Evolutionary conservation across 2,113 vertebrate species (phyloP), one percentile per base, ranked within the genome.

Genomic region (Tragelaphus buxtoni): DNA sequence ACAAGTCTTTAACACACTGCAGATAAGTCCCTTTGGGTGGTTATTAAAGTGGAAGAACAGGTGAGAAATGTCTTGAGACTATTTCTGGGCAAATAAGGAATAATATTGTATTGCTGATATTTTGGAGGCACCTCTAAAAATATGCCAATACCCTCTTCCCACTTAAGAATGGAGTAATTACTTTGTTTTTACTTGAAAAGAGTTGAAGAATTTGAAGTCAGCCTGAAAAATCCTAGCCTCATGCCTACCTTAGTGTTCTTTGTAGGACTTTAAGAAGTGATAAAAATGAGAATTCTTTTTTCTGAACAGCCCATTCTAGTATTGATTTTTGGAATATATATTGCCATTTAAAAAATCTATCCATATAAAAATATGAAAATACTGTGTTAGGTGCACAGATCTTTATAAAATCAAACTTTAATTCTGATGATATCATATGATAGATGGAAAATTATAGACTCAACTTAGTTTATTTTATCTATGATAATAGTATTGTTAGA

Each of bases 61-160:
- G 88, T 92, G 95, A 97, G 92, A 98, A 92, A 88, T 92, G 81
- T 96, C 60, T 95, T 58, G 45, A 92, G 83, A 97, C 69, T 95
- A 49, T 97, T 96, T 97, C 88, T 96, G 90, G 79, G 84, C 92
- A 95, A 87, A 69, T 96, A 77, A 81, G 94, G 83, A 92, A 53
- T 74, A 91, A 55, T 87, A 89, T 10, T 95, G 45, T 95, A 47
- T 91, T 95, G 90, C 91, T 96, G 30, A 72, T 90, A 93, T n/a
- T 97, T 95, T 94, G 39, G 77, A 90, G 91, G 76, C 80, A 90
- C 51, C 58, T 95, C 91, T 96, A 84, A 96, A 96, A 96, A 93
- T 93, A 95, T 74, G 32, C 56, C 61, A 87, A 1, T 94, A 65
- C 95, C 49, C 79, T 95, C 39, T 96, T 96, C 69, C 77, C 92